Evolutionary conservation across 2,797 vertebrate genomes (phyloP), one percentile per base, ranked within the genome.

Genomic region (Thaleichthys pacificus): DNA sequence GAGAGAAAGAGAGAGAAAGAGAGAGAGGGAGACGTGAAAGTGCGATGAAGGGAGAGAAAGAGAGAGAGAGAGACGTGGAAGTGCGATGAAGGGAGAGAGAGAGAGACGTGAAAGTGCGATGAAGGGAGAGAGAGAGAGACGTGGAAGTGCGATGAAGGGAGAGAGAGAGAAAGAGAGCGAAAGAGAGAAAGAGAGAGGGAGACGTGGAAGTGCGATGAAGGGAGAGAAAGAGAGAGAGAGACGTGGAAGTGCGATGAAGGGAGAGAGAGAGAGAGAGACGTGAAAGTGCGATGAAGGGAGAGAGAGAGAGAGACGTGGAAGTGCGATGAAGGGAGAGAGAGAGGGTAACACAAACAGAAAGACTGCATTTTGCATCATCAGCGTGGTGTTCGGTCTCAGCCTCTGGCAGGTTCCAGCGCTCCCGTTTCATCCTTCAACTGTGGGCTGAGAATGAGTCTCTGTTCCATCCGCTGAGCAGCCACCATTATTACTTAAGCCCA

Each of bases 401-500:
- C 66, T 54, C 15, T 69, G 80, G 72, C 78, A 54, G 78, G 76
- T 79, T 85, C 61, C 81, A 73, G 6, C 72, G 81, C 80, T 82
- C 47, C 7, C 78, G 72, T 84, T 82, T 83, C 79, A 87, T 85
- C 84, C 80, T 77, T 81, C 15, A 15, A 63, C 84, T 69, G 81
- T 80, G 78, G 86, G 84, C 82, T 79, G 69, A 82, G 80, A 84
- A 85, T 54, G 81, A 81, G 82, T 79, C 80, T 89, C 83, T 85
- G 82, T 81, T 81, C 81, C 76, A 72, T 83, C 67, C 4, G 71
- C 77, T 63, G 74, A 75, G 85, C 83, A 79, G 70, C 70, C 81
- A 87, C 85, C 82, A 87, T 85, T 88, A 86, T 88, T 86, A 88
- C 87, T 88, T 83, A 86, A 87, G 81, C 85, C 85, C 86, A 86